Evolutionary conservation across 1,140 invertebrate species (phyloP), one percentile per base, ranked within the genome.

Genomic region (Holotrichia oblita): DNA sequence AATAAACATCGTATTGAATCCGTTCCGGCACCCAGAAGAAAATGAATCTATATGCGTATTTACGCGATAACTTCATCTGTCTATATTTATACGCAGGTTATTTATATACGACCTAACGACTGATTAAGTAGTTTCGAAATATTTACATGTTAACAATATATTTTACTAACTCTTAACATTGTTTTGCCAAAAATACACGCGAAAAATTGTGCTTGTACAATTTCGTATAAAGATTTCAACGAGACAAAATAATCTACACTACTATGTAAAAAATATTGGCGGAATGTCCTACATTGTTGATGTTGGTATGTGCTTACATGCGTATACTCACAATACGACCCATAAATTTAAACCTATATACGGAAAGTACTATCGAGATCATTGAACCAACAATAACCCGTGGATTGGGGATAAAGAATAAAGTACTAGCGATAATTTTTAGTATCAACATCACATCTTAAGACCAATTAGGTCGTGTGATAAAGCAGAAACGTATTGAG

Each of bases 341-440:
- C 4, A 34, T 34, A 34, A 34, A 34, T 34, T 34, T 34, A 34
- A 34, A 4, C 27, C 27, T 34, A 4, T 34, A 34, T 34, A 34
- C 27, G 27, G 27, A 34, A 55, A 55, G 48, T 55, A 55, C 9
- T 12, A 12, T 55, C 27, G 27, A 34, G 27, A 55, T 55, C 14
- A 55, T 55, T 55, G 14, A n/a, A 55, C 17, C 14, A 55, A 55
- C 48, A 55, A 55, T 55, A 17, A 55, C 1, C 14, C 48, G 48
- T n/a, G 6, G 48, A n/a, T 14, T 6, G 17, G 12, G 17, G 48
- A 55, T 34, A 55, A 48, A 48, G 44, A 48, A 48, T 48, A 48
- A 55, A 55, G 48, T 55, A 55, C 48, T n/a, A 14, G 17, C 48
- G 48, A 55, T n/a, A 55, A n/a, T 55, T 55, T 55, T 55, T n/a